phyloP scores from a whole-genome alignment of 2,888 invertebrate species.

The Willowsia nigromaculata region DNA sequence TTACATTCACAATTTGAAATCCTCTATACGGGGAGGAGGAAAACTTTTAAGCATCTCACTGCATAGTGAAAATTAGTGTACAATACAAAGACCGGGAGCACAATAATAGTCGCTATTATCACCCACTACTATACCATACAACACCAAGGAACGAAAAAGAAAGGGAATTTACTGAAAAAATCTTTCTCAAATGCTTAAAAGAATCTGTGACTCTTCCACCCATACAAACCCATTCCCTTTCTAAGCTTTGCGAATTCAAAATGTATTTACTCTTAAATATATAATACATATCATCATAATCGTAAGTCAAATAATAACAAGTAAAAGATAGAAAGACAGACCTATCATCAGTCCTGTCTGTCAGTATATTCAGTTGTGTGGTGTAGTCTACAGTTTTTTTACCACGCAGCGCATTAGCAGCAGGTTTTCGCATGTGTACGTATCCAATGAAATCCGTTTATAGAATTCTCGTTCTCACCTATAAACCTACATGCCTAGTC shows the following conservation, averaged over 20 bases:
- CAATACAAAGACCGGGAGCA: constrained; percentile 18
- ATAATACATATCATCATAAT: no score
- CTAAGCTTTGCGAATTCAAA: background rate
- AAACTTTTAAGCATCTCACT: background rate
- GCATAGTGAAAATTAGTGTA: constrained; percentile 39
- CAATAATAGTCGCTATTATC: constrained; percentile 5
- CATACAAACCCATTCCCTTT: background rate
- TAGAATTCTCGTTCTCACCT: constrained; percentile 73
- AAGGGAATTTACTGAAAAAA: constrained; percentile 16
- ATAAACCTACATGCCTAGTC: constrained; percentile 78
- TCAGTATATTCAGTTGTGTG: no score
- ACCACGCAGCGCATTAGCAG: background rate
- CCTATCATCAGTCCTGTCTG: background rate
- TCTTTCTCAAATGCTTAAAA: background rate
- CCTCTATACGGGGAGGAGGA: background rate
- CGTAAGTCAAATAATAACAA: background rate
- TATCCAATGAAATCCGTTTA: constrained; percentile 51
- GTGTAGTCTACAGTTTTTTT: background rate
- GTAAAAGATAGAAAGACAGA: background rate
- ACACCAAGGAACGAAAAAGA: constrained; percentile 37
- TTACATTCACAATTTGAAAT: background rate
- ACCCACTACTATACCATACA: background rate
- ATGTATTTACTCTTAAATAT: no score
- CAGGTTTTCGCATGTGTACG: constrained; percentile 3
- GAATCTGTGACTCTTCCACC: background rate